A percentile compares a stretch with the other conserved stretches of the same genome.
Conservation (phyloP, 2,888 invertebrate species). For the Sesia apiformis region DNA sequence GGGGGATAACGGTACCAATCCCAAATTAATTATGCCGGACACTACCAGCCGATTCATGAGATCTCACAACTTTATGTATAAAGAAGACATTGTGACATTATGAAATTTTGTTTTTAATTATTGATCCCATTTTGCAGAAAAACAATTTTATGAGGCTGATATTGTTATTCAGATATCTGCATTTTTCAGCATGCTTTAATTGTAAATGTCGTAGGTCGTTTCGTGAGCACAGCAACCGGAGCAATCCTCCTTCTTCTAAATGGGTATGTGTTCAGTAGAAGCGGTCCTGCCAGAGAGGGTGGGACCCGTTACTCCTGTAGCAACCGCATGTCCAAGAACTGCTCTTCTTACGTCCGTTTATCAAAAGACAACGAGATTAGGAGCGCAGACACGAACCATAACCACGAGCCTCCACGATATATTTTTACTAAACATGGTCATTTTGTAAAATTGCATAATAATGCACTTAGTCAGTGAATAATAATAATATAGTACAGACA, state of each 20-base stretch:
- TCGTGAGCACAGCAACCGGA: constrained; percentile 16
- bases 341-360: constrained; percentile 19
- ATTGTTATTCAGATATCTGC: no score
- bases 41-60: no score
- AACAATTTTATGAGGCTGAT: no score
- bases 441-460: background rate
- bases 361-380: constrained; percentile 16
- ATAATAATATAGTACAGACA: no score
- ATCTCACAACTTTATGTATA: no score
- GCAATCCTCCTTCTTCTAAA: constrained; percentile 17
- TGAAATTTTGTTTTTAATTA: no score
- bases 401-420: constrained; percentile 14
- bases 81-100: no score
- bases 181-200: no score
- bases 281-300: constrained; percentile 16
- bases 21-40: no score
- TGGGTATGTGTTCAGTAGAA: constrained; percentile 26
- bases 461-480: background rate
- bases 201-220: constrained; percentile 11
- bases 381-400: constrained; percentile 15
- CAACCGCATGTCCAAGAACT: constrained; percentile 18
- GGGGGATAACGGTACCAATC: no score
- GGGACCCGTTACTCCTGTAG: constrained; percentile 21
- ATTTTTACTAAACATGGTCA: constrained; percentile 1
- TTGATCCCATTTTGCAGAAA: no score